phyloP scores from a whole-genome alignment of 2,113 vertebrate species.

The Sinocyclocheilus rhinocerous region DNA sequence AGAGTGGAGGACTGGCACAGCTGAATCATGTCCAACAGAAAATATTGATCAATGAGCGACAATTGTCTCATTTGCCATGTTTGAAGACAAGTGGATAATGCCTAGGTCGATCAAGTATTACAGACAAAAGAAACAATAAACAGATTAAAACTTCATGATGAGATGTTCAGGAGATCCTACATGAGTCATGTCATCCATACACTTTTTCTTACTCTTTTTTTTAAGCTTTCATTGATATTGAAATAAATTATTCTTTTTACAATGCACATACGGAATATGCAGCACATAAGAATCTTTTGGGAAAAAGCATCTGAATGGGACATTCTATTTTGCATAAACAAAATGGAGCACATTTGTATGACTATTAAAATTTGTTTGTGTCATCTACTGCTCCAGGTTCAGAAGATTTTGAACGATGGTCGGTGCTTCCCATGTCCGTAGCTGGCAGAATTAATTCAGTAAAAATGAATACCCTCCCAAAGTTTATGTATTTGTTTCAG shows the following conservation, averaged over 20 bases:
- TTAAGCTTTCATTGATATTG: neutral
- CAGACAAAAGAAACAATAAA: constrained; percentile 41
- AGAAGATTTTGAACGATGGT: too few relatives aligned
- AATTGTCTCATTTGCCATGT: constrained; percentile 61
- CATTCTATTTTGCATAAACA: neutral
- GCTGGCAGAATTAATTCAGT: too few relatives aligned
- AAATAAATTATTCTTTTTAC: neutral
- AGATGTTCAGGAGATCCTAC: neutral
- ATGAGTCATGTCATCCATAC: neutral
- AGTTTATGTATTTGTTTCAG: too few relatives aligned
- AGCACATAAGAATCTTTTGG: neutral
- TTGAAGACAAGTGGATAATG: constrained; percentile 61
- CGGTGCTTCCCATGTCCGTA: too few relatives aligned
- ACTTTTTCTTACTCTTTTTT: neutral
- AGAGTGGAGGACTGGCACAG: constrained; percentile 50
- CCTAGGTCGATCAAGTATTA: constrained; percentile 55
- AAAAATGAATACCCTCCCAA: too few relatives aligned
- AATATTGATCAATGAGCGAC: constrained; percentile 63
- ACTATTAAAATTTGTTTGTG: neutral
- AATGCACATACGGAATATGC: neutral
- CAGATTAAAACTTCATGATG: constrained; percentile 23
- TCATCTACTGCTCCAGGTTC: too few relatives aligned
- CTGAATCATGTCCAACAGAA: constrained; percentile 60
- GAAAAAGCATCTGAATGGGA: neutral
- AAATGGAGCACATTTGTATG: neutral